These are phyloP conservation scores for Seriola rivoliana DNA, from an alignment of 2,113 vertebrate genomes.

Conservation along the genomic window DNA sequence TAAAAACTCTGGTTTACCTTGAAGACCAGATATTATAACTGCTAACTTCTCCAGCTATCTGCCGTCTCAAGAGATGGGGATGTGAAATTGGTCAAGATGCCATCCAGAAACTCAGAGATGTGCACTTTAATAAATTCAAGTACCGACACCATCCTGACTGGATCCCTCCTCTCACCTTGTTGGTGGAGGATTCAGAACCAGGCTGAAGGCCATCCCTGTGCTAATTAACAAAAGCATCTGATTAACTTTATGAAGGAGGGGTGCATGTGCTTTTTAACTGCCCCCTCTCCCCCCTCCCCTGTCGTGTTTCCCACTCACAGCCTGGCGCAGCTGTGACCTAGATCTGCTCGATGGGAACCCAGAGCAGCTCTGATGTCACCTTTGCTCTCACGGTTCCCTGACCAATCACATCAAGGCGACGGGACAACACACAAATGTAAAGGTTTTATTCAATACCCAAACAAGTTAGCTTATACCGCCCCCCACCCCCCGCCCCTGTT, in stretches of 20 bases:
- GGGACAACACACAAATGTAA: constrained; percentile 38
- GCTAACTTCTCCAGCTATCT: neutral
- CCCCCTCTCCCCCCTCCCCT: neutral
- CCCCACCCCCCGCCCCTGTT: neutral
- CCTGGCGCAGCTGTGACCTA: constrained; percentile 65
- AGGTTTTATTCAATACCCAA: constrained; percentile 40
- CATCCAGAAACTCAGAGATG: too few relatives aligned
- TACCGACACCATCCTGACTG: neutral
- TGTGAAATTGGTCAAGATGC: too few relatives aligned
- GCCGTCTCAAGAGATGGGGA: neutral
- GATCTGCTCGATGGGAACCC: constrained; percentile 58
- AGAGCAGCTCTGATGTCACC: constrained; percentile 58
- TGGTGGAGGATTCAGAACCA: neutral
- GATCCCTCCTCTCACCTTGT: too few relatives aligned
- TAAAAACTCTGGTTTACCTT: neutral
- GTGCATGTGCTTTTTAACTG: constrained; percentile 21
- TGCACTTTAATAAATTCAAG: neutral
- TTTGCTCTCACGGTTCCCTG: constrained; percentile 59
- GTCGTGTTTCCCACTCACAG: constrained; percentile 30
- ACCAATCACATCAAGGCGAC: constrained; percentile 55
- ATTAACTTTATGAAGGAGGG: constrained; percentile 14
- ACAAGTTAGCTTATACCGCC: constrained; percentile 12
- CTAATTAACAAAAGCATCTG: constrained; percentile 28
- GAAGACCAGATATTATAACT: neutral
- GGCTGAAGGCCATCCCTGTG: neutral